Percentiles rank a stretch among this genome's conserved stretches.
Conservation (phyloP, 2,113 vertebrate genomes). For the Actenoides hombroni region DNA sequence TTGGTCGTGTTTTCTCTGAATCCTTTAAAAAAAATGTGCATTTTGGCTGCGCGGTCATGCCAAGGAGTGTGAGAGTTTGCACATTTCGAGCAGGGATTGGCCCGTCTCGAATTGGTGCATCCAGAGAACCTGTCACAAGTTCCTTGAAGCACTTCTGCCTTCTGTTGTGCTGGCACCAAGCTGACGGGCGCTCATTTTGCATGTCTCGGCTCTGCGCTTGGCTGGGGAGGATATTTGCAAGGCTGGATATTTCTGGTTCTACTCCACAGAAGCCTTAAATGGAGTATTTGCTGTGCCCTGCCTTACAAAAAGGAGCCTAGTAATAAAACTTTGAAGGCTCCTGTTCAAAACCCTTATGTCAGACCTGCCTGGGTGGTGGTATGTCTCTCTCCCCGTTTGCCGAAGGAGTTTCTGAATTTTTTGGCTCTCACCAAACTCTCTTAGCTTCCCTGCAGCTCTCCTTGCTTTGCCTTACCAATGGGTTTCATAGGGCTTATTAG, state of each 20-base stretch:
- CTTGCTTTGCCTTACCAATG: not conserved
- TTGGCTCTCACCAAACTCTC: not conserved
- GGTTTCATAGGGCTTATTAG: not conserved
- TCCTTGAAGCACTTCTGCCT: constrained; percentile 72
- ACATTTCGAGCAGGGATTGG: constrained; percentile 68
- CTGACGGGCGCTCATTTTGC: constrained; percentile 69
- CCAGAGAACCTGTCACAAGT: constrained; percentile 72
- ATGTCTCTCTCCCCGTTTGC: constrained; percentile 47
- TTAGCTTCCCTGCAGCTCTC: not conserved
- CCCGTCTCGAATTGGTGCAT: constrained; percentile 65
- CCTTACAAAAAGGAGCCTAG: constrained; percentile 44
- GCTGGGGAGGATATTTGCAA: constrained; percentile 64
- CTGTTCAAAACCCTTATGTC: constrained; percentile 47
- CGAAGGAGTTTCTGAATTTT: constrained; percentile 36
- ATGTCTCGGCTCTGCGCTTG: constrained; percentile 62
- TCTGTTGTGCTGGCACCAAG: constrained; percentile 65
- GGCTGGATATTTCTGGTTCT: constrained; percentile 69
- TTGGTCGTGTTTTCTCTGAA: constrained; percentile 67
- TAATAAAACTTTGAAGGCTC: constrained; percentile 54
- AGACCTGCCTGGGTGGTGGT: constrained; percentile 44
- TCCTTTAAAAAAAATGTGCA: constrained; percentile 53
- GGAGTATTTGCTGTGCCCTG: constrained; percentile 62
- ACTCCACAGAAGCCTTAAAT: constrained; percentile 60
- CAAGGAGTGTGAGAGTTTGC: constrained; percentile 71
- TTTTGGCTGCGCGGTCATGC: constrained; percentile 69